Conservation (phyloP, 2,797 vertebrate species). For the Triplophysa bombifrons region DNA sequence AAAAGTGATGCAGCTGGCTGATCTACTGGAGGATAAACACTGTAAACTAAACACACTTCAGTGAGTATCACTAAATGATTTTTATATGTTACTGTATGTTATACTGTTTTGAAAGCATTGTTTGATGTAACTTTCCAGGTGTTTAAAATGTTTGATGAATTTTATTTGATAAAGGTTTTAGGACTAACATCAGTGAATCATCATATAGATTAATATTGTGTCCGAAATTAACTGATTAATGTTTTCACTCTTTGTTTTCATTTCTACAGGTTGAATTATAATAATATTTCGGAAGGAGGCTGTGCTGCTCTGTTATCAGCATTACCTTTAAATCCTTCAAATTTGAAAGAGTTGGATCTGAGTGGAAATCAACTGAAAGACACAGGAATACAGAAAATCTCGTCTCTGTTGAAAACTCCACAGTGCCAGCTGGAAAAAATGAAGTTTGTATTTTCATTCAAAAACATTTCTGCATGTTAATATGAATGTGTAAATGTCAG, state of each 20-base stretch:
- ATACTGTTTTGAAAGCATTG: too few relatives aligned
- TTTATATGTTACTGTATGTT: not conserved
- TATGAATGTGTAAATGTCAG: not conserved
- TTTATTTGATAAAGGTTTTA: too few relatives aligned
- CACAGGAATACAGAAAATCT: not conserved
- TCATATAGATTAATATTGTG: not conserved
- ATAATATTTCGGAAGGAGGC: not conserved
- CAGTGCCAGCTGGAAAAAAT: not conserved
- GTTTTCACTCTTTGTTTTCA: not conserved
- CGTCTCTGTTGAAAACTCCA: not conserved
- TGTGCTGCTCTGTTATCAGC: not conserved
- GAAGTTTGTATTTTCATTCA: not conserved
- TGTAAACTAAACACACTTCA: not conserved
- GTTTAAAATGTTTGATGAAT: too few relatives aligned
- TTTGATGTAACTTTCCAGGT: too few relatives aligned
- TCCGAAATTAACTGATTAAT: not conserved
- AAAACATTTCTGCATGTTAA: not conserved
- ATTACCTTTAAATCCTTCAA: not conserved
- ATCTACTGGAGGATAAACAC: not conserved
- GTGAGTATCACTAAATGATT: not conserved
- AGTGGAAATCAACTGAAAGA: not conserved
- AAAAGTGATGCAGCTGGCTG: not conserved
- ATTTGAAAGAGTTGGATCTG: not conserved
- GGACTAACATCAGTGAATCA: not conserved
- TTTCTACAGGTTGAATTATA: not conserved